Percentiles rank a stretch among this genome's conserved stretches.
Conservation (phyloP, 1,140 invertebrate genomes). For the Cardiocondyla obscurior region DNA sequence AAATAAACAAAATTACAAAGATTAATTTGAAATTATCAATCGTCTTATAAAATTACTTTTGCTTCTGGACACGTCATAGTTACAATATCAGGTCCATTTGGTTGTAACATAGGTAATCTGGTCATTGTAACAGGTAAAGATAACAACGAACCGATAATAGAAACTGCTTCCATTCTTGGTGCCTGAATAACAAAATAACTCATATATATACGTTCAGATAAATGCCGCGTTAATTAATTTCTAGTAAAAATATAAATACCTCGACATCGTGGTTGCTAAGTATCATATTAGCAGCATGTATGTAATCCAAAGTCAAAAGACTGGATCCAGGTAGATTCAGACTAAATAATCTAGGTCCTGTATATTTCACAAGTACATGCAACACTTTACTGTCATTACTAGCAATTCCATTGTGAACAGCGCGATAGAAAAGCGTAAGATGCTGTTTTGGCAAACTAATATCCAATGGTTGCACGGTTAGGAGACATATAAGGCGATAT, state of each 20-base stretch:
- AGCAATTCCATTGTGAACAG: slow-evolving; percentile 91
- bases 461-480: slow-evolving; percentile 85
- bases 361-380: slow-evolving; percentile 87
- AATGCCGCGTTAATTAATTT: slow-evolving; percentile 32
- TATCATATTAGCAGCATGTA: slow-evolving; percentile 94
- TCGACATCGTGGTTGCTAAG: slow-evolving; percentile 91
- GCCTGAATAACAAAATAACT: slow-evolving; percentile 84
- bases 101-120: slow-evolving; percentile 92
- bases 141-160: slow-evolving; percentile 93
- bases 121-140: slow-evolving; percentile 91
- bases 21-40: neutral
- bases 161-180: slow-evolving; percentile 95
- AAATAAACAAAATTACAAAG: slow-evolving; percentile 16
- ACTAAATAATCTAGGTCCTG: slow-evolving; percentile 94
- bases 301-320: slow-evolving; percentile 94
- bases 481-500: slow-evolving; percentile 88
- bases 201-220: neutral
- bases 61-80: slow-evolving; percentile 90
- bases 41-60: slow-evolving; percentile 85
- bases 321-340: slow-evolving; percentile 94
- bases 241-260: slow-evolving; percentile 77
- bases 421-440: slow-evolving; percentile 94
- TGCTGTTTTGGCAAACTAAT: slow-evolving; percentile 87
- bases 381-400: slow-evolving; percentile 83
- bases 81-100: slow-evolving; percentile 87